Percentiles rank a stretch among this genome's conserved stretches.
Conservation (phyloP, 2,888 invertebrate genomes). For the Cantharis rufa region DNA sequence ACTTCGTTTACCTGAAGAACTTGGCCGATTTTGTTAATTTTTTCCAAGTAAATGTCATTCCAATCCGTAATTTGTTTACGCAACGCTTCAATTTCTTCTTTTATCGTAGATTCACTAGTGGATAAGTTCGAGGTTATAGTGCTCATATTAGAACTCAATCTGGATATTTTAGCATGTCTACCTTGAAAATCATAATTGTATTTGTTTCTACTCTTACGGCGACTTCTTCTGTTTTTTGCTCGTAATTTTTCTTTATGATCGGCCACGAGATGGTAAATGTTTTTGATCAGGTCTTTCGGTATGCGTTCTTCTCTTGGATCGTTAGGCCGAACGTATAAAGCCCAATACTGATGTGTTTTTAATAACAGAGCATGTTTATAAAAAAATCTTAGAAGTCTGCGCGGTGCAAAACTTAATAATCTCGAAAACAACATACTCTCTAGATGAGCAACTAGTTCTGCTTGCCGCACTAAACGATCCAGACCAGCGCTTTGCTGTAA, state of each 20-base stretch:
- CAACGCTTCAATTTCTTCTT: constrained; percentile 41
- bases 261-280: constrained; percentile 74
- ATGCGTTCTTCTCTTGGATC: constrained; percentile 80
- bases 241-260: constrained; percentile 67
- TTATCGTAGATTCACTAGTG: constrained; percentile 19
- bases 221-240: constrained; percentile 8
- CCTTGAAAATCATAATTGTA: not conserved
- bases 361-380: constrained; percentile 76
- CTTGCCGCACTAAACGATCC: constrained; percentile 79
- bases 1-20: not conserved
- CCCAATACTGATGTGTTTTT: constrained; percentile 73
- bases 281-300: constrained; percentile 75
- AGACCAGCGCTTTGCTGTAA: constrained; percentile 78
- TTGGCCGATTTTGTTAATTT: constrained; percentile 35
- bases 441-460: constrained; percentile 78
- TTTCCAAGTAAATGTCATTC: constrained; percentile 40
- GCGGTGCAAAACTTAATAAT: constrained; percentile 65
- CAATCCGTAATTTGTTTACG: constrained; percentile 40
- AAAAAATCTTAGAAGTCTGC: constrained; percentile 66
- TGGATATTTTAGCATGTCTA: constrained; percentile 36
- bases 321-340: constrained; percentile 77
- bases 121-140: constrained; percentile 3
- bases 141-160: constrained; percentile 41
- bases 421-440: constrained; percentile 84
- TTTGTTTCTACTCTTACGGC: constrained; percentile 16